These are phyloP conservation scores for Bolinopsis microptera DNA, from an alignment of 37 sponge, comb jelly and placozoan genomes.

Conservation along the genomic window DNA sequence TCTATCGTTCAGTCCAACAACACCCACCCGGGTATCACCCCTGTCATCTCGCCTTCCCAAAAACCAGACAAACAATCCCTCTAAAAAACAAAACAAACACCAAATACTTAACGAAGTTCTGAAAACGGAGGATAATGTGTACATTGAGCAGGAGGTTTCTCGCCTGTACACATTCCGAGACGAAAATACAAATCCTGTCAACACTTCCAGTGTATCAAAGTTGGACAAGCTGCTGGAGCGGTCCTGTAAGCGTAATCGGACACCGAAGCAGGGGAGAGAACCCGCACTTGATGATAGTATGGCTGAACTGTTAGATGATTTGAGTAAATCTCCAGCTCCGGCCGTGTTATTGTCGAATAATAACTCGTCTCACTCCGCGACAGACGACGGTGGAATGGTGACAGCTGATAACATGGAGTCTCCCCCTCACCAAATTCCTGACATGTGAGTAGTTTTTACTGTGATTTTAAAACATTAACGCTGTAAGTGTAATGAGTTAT, in stretches of 20 bases:
- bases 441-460: slow-evolving; percentile 11
- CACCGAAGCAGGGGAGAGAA: not conserved
- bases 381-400: not conserved
- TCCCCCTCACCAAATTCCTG: not conserved
- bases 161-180: not conserved
- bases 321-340: not conserved
- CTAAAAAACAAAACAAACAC: too few relatives aligned
- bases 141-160: slow-evolving; percentile 26
- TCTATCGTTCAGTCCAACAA: not conserved
- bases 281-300: not conserved
- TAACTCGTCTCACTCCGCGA: not conserved
- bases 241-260: not conserved
- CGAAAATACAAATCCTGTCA: not conserved
- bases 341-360: too few relatives aligned
- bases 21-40: not conserved
- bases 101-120: slow-evolving; percentile 1
- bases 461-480: not conserved
- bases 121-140: not conserved
- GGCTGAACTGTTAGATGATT: slow-evolving; percentile 14
- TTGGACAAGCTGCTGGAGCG: slow-evolving; percentile 21
- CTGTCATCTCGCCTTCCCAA: not conserved
- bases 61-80: not conserved
- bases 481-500: too few relatives aligned
- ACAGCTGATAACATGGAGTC: not conserved
- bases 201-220: not conserved